Conservation (phyloP, 2,797 vertebrate genomes). For the Catharus ustulatus region DNA sequence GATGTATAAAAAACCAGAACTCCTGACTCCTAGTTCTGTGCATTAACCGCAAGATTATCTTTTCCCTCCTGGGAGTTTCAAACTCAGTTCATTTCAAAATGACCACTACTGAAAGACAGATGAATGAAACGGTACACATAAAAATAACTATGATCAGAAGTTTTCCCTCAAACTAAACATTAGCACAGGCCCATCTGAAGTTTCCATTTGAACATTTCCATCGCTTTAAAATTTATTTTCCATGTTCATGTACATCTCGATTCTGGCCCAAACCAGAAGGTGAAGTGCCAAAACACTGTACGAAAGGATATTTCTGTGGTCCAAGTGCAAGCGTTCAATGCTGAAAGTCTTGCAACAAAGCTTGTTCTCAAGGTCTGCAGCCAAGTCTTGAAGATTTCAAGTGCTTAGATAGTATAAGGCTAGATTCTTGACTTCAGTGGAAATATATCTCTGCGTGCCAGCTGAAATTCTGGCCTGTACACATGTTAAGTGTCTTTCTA, state of each 20-base stretch:
- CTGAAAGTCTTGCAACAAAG: conserved; percentile 52
- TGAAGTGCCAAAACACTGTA: conserved; percentile 59
- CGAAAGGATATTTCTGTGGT: conserved; percentile 47
- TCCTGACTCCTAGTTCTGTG: conserved; percentile 50
- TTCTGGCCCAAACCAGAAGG: conserved; percentile 38
- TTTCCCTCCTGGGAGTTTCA: conserved; percentile 29
- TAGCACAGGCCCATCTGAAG: conserved; percentile 25
- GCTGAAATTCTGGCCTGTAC: neutral
- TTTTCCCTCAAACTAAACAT: conserved; percentile 56
- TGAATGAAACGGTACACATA: conserved; percentile 51
- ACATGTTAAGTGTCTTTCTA: neutral
- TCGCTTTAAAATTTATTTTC: conserved; percentile 62
- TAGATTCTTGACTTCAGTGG: conserved; percentile 36
- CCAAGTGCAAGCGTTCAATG: conserved; percentile 31
- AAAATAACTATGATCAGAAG: conserved; percentile 60
- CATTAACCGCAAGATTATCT: conserved; percentile 48
- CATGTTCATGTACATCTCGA: conserved; percentile 52
- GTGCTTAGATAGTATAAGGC: conserved; percentile 13
- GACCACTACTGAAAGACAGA: conserved; percentile 40
- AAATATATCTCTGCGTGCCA: neutral
- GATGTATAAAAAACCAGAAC: conserved; percentile 36
- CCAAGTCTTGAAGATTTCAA: conserved; percentile 51
- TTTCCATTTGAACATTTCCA: conserved; percentile 64
- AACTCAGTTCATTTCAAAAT: conserved; percentile 30
- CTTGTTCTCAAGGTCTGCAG: conserved; percentile 44